phyloP scores from a whole-genome alignment of 2,113 vertebrate genomes.

The Arothron firmamentum region DNA sequence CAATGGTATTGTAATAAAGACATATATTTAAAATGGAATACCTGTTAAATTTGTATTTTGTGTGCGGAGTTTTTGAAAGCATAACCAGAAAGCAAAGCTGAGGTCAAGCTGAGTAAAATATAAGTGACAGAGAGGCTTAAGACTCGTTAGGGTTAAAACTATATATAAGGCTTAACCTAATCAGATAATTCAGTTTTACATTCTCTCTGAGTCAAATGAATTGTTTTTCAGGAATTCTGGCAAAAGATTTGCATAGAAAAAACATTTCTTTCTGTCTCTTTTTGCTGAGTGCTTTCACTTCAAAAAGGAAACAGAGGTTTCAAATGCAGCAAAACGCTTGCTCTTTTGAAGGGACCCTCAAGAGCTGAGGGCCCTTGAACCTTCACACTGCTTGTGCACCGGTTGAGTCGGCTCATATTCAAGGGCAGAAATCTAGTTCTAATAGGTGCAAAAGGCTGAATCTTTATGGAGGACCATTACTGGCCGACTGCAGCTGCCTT shows the following conservation, averaged over 20 bases:
- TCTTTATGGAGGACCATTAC: conserved; percentile 60
- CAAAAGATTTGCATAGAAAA: not conserved
- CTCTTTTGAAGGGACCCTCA: conserved; percentile 40
- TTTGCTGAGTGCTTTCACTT: conserved; percentile 14
- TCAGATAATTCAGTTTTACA: too few relatives aligned
- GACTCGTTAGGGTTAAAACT: too few relatives aligned
- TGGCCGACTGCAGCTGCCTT: conserved; percentile 49
- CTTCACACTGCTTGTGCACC: conserved; percentile 15
- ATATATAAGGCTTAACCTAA: too few relatives aligned
- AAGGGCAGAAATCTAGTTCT: conserved; percentile 44
- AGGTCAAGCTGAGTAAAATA: too few relatives aligned
- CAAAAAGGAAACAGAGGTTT: conserved; percentile 14
- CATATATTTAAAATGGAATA: too few relatives aligned
- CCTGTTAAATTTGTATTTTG: too few relatives aligned
- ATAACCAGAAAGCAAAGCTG: too few relatives aligned
- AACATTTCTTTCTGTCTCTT: not conserved
- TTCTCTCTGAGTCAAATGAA: not conserved
- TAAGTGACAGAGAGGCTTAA: too few relatives aligned
- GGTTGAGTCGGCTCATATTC: conserved; percentile 38
- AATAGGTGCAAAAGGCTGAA: conserved; percentile 38
- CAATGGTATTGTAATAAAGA: too few relatives aligned
- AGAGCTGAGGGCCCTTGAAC: not conserved
- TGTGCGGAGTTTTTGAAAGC: too few relatives aligned
- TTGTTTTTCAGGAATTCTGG: conserved; percentile 10
- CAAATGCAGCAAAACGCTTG: conserved; percentile 5